Conservation (phyloP, 1,140 invertebrate genomes). For the Caligus rogercresseyi region DNA sequence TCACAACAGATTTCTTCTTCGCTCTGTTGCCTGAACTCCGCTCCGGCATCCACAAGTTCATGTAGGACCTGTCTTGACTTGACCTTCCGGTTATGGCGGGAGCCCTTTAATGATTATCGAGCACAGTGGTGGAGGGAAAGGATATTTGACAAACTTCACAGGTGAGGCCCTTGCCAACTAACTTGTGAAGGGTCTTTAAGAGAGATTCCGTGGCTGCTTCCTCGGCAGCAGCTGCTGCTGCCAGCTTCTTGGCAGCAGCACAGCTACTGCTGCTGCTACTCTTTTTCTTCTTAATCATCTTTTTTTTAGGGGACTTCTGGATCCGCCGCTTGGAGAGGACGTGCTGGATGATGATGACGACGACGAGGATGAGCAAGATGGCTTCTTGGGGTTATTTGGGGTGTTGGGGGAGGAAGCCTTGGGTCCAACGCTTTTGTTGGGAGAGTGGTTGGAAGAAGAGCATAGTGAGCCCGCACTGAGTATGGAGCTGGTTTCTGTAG, state of each 20-base stretch:
- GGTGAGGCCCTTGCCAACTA: neutral
- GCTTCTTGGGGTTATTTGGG: no score
- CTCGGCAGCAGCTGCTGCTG: neutral
- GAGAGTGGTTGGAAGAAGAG: neutral
- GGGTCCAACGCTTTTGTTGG: neutral
- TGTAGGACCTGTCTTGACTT: neutral
- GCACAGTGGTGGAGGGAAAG: neutral
- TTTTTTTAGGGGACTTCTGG: no score
- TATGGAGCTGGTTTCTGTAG: constrained; percentile 12
- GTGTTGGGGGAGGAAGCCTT: neutral
- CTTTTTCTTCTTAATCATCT: neutral
- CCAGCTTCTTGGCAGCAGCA: neutral
- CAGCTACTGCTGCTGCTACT: neutral
- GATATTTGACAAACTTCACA: constrained; percentile 3
- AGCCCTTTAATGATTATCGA: constrained; percentile 9
- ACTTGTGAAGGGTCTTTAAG: neutral
- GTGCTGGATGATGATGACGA: no score
- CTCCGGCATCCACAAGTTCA: neutral
- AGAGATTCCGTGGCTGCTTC: neutral
- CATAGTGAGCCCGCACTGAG: constrained; percentile 7
- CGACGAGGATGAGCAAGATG: no score
- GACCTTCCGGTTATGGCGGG: neutral
- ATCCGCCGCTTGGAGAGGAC: no score
- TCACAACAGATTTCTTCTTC: constrained; percentile 5
- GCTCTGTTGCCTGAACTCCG: neutral